phyloP scores from a whole-genome alignment of 2,113 vertebrate species.

The Daphoenositta chrysoptera region DNA sequence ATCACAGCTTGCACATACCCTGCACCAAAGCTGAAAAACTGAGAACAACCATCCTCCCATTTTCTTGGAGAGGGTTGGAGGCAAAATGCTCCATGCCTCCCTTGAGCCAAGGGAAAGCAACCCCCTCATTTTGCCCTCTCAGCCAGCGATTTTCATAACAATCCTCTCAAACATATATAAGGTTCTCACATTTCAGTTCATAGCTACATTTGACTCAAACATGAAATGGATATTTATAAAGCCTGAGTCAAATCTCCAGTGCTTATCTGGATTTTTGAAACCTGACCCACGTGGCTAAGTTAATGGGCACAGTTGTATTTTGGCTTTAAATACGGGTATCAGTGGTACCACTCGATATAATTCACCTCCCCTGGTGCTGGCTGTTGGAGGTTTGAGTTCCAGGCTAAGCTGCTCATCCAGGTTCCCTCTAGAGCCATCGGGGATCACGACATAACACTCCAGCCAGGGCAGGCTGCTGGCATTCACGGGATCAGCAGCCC shows the following conservation, averaged over 20 bases:
- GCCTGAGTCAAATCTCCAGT: background rate
- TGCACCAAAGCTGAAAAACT: background rate
- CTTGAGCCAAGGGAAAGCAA: background rate
- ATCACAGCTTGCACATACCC: background rate
- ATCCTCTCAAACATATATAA: background rate
- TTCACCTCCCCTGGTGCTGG: background rate
- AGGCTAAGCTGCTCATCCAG: background rate
- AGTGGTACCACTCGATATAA: background rate
- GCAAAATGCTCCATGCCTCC: background rate
- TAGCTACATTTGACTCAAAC: background rate
- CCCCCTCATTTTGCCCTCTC: background rate
- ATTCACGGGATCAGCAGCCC: background rate
- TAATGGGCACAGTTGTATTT: background rate
- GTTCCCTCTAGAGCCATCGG: background rate
- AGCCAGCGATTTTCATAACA: background rate
- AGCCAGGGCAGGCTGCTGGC: background rate
- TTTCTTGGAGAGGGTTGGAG: background rate
- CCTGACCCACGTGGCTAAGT: background rate
- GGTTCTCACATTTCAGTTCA: background rate
- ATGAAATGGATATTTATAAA: conserved; percentile 24
- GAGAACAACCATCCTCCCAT: background rate
- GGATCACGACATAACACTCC: background rate
- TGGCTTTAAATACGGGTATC: background rate
- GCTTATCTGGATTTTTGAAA: conserved; percentile 38
- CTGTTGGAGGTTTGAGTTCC: background rate